phyloP scores from a whole-genome alignment of 2,888 invertebrate species.

The Bombyx huttoni region DNA sequence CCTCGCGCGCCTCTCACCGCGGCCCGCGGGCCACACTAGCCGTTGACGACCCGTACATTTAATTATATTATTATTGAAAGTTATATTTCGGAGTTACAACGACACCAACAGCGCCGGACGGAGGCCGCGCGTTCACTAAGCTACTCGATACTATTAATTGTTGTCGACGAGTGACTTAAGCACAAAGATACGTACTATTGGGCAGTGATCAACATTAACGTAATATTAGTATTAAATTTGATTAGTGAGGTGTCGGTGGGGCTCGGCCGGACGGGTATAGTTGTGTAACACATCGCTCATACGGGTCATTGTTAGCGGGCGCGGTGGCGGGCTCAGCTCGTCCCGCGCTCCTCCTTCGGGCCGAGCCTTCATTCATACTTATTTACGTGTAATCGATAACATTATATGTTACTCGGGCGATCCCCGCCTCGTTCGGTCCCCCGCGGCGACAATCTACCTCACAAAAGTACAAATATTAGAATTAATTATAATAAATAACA shows the following conservation, averaged over 20 bases:
- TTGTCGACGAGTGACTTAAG: slow-evolving; percentile 66
- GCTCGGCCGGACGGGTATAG: slow-evolving; percentile 52
- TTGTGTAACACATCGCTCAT: slow-evolving; percentile 55
- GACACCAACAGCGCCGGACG: slow-evolving; percentile 41
- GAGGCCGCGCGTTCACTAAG: slow-evolving; percentile 46
- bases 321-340: slow-evolving; percentile 40
- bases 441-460: slow-evolving; percentile 17
- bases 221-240: slow-evolving; percentile 68
- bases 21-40: slow-evolving; percentile 17
- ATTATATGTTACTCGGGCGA: slow-evolving; percentile 46
- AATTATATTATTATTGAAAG: slow-evolving; percentile 67
- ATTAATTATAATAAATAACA: background rate
- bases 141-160: slow-evolving; percentile 50
- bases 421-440: slow-evolving; percentile 21
- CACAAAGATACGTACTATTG: slow-evolving; percentile 72
- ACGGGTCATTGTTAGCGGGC: slow-evolving; percentile 62
- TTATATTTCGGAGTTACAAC: slow-evolving; percentile 66
- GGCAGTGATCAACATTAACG: slow-evolving; percentile 72
- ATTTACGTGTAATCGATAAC: slow-evolving; percentile 58
- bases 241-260: slow-evolving; percentile 55
- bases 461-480: slow-evolving; percentile 5
- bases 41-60: slow-evolving; percentile 23
- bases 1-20: slow-evolving; percentile 9
- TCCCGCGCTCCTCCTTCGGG: slow-evolving; percentile 30
- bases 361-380: slow-evolving; percentile 44